A percentile compares a stretch with the other conserved stretches of the same genome.
These are phyloP conservation scores for Aphrophora alni DNA, from an alignment of 2,888 invertebrate genomes.

Conservation along the genomic window DNA sequence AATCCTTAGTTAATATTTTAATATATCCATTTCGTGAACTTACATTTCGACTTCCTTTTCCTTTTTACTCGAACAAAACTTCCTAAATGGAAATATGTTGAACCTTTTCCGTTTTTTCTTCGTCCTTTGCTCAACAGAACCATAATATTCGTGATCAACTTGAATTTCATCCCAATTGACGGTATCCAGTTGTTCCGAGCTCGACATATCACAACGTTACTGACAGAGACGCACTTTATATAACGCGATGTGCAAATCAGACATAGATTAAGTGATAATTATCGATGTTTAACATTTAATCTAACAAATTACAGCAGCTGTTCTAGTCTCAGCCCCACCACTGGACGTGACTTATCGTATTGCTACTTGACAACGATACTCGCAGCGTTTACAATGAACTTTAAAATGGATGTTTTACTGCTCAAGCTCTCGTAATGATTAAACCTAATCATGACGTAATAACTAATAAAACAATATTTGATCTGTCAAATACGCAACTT, in stretches of 20 bases:
- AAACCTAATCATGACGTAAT: too few species aligned
- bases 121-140: background rate
- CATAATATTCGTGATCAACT: background rate
- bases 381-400: background rate
- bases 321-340: background rate
- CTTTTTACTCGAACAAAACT: background rate
- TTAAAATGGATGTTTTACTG: too few species aligned
- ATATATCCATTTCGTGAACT: background rate
- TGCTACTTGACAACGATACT: background rate
- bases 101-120: background rate
- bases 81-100: background rate
- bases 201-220: background rate
- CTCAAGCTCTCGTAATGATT: too few species aligned
- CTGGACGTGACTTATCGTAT: background rate
- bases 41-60: background rate
- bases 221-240: background rate
- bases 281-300: constrained; percentile 9
- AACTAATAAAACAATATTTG: too few species aligned
- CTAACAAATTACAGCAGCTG: background rate
- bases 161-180: background rate
- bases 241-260: background rate
- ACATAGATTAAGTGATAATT: background rate
- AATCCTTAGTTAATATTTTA: too few species aligned
- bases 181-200: background rate
- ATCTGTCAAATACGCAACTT: too few species aligned